These are phyloP conservation scores for Drosophila ironensis DNA, from an alignment of 1,140 invertebrate genomes.

Conservation along the genomic window DNA sequence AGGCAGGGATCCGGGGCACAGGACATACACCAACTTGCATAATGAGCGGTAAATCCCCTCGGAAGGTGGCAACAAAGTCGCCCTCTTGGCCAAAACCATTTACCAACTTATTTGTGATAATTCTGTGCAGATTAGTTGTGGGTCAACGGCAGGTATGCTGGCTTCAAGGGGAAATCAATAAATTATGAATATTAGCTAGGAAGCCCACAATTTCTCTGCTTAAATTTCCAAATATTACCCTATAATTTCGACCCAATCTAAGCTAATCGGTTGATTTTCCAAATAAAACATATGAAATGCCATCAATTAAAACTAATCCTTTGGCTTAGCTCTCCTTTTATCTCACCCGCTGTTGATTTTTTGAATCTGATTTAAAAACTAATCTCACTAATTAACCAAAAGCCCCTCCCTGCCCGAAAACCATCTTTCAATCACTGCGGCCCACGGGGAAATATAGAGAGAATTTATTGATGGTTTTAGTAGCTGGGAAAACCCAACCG, in stretches of 20 bases:
- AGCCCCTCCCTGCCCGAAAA: background rate
- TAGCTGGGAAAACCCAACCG: background rate
- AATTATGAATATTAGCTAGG: slow-evolving; percentile 44
- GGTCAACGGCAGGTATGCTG: slow-evolving; percentile 53
- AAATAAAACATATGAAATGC: too few species aligned
- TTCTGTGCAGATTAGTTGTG: slow-evolving; percentile 64
- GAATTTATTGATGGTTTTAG: background rate
- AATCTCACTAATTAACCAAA: slow-evolving; percentile 1
- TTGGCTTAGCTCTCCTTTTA: background rate
- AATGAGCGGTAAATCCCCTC: slow-evolving; percentile 34
- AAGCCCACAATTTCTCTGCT: too few species aligned
- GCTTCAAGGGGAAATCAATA: slow-evolving; percentile 70
- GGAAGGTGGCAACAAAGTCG: slow-evolving; percentile 32
- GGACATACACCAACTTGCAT: slow-evolving; percentile 34
- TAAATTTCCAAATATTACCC: too few species aligned
- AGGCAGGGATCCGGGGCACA: background rate
- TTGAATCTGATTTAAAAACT: background rate
- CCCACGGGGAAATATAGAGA: background rate
- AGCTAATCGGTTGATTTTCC: too few species aligned
- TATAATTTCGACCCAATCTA: too few species aligned
- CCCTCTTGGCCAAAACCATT: slow-evolving; percentile 33
- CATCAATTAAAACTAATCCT: too few species aligned
- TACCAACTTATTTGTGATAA: slow-evolving; percentile 1
- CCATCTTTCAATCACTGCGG: slow-evolving; percentile 3
- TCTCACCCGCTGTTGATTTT: background rate